phyloP scores from a whole-genome alignment of 2,797 vertebrate genomes.

The Lepilemur ruficaudatus region DNA sequence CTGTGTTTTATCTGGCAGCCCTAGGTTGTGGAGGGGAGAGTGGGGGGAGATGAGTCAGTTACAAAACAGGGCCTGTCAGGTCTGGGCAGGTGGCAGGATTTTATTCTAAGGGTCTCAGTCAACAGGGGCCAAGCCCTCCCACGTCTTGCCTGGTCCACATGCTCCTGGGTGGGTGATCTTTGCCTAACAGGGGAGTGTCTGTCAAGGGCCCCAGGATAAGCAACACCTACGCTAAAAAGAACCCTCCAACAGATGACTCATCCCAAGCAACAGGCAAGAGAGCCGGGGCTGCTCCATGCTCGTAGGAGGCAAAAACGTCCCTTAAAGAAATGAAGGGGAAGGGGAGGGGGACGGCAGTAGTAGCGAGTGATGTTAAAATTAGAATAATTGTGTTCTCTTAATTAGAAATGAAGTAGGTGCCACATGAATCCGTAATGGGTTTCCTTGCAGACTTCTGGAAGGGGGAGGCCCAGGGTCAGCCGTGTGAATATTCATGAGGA shows the following conservation, averaged over 20 bases:
- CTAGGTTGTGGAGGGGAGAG: too few relatives aligned
- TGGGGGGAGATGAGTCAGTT: not conserved
- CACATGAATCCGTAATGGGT: not conserved
- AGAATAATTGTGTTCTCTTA: slow-evolving; percentile 52
- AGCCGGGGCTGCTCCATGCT: not conserved
- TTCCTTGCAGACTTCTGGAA: slow-evolving; percentile 23
- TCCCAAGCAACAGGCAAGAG: slow-evolving; percentile 25
- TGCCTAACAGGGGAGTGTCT: not conserved
- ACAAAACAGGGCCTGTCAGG: not conserved
- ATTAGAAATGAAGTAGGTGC: slow-evolving; percentile 47
- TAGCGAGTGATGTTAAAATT: slow-evolving; percentile 58
- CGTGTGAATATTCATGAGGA: not conserved
- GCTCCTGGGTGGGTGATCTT: not conserved
- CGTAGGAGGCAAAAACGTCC: not conserved
- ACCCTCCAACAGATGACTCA: slow-evolving; percentile 59
- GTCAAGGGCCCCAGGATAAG: not conserved
- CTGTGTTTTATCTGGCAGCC: not conserved
- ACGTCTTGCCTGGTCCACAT: not conserved
- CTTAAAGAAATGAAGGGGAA: not conserved
- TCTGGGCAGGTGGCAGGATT: not conserved
- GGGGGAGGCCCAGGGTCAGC: not conserved
- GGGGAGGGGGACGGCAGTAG: not conserved
- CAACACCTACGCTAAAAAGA: not conserved
- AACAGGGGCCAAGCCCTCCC: not conserved
- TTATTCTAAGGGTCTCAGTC: not conserved